These are phyloP conservation scores for Dendrolimus houi DNA, from an alignment of 2,888 invertebrate genomes.

Conservation along the genomic window DNA sequence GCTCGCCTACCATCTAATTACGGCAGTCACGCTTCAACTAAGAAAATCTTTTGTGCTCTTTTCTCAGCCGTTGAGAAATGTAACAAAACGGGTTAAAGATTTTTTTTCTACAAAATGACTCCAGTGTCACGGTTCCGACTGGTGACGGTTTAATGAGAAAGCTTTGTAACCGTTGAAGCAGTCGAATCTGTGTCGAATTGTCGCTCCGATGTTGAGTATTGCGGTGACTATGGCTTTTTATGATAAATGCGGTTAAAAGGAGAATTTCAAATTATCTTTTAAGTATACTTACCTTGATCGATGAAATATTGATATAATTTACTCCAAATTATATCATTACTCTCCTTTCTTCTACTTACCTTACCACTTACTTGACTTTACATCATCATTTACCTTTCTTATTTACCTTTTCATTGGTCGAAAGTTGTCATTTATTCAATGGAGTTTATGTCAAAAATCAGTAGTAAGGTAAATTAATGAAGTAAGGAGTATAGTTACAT, in stretches of 20 bases:
- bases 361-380: too few relatives aligned
- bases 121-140: constrained; percentile 64
- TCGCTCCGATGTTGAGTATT: constrained; percentile 48
- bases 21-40: constrained; percentile 70
- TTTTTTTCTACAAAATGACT: constrained; percentile 65
- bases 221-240: constrained; percentile 15
- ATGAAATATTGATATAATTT: too few relatives aligned
- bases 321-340: too few relatives aligned
- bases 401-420: too few relatives aligned
- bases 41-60: constrained; percentile 71
- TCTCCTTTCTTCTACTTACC: too few relatives aligned
- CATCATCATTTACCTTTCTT: too few relatives aligned
- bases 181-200: constrained; percentile 69
- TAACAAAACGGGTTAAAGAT: constrained; percentile 57
- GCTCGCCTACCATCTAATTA: constrained; percentile 64
- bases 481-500: too few relatives aligned
- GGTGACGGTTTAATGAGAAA: constrained; percentile 72
- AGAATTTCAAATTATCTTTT: background rate
- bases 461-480: too few relatives aligned
- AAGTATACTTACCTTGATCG: too few relatives aligned
- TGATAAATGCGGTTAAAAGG: background rate
- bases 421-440: too few relatives aligned
- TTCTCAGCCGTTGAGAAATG: constrained; percentile 65
- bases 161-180: constrained; percentile 64
- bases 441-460: too few relatives aligned